phyloP scores from a whole-genome alignment of 2,113 vertebrate genomes.

The Oenanthe oenanthe region DNA sequence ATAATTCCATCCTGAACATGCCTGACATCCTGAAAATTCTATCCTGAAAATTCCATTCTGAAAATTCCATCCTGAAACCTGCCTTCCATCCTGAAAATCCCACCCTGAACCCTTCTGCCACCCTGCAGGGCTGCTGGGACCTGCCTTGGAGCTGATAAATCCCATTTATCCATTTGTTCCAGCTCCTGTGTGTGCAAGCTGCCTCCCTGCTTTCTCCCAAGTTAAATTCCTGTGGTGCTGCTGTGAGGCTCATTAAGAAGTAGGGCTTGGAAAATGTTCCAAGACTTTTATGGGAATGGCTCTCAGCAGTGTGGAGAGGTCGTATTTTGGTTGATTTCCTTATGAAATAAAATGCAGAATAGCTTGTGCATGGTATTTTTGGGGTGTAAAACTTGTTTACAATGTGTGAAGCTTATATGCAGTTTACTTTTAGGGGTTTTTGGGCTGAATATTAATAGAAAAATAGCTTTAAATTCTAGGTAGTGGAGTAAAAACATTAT shows the following conservation, averaged over 20 bases:
- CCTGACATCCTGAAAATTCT: fast-evolving
- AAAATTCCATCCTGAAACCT: no score
- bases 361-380: neutral
- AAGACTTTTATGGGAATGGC: neutral
- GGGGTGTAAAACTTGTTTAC: neutral
- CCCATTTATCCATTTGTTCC: neutral
- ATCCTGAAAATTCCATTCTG: neutral
- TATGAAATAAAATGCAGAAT: neutral
- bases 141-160: neutral
- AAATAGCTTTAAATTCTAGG: neutral
- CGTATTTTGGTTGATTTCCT: neutral
- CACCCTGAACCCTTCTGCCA: no score
- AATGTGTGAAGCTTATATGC: neutral
- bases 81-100: no score
- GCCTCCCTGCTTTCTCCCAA: neutral
- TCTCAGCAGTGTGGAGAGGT: neutral
- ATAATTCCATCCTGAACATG: neutral
- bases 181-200: neutral
- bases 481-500: neutral
- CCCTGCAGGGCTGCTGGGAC: neutral
- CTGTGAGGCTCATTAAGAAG: neutral
- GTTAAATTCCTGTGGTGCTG: neutral
- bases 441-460: neutral
- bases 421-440: neutral
- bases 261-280: neutral